Evolutionary conservation across 2,113 vertebrate species (phyloP).

Genomic region (Lasiurus cinereus): DNA sequence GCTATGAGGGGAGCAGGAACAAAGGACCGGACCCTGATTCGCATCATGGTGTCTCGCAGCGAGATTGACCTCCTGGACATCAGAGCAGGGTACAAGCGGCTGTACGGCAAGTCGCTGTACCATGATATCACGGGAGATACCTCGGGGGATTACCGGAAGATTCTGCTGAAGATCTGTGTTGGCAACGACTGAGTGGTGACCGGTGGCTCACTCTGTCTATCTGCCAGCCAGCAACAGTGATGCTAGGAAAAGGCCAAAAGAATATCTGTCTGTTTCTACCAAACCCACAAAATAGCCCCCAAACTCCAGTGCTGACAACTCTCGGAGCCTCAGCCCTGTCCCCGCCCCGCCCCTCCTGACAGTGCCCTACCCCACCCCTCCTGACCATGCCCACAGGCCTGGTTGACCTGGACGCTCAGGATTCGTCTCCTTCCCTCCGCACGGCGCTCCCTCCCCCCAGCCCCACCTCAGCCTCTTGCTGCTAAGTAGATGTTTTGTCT

Average conservation of each 20-base stretch:
- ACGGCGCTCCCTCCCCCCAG: neutral
- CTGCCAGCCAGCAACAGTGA: neutral
- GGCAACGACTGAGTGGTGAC: constrained; percentile 91
- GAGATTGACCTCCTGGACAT: constrained; percentile 97
- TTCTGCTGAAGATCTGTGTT: constrained; percentile 96
- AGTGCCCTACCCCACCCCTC: too few species aligned
- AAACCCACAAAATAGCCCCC: neutral
- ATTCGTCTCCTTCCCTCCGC: neutral
- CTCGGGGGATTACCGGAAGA: constrained; percentile 97
- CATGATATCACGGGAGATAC: constrained; percentile 94
- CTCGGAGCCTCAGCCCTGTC: neutral
- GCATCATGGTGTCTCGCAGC: constrained; percentile 96
- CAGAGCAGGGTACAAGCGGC: constrained; percentile 91
- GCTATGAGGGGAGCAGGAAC: constrained; percentile 97
- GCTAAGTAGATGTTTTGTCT: constrained; percentile 47
- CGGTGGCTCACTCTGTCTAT: neutral
- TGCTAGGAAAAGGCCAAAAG: constrained; percentile 39
- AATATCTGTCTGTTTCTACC: neutral
- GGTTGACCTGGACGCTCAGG: constrained; percentile 20
- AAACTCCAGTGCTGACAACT: neutral
- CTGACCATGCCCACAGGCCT: neutral
- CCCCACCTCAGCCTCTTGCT: constrained; percentile 1
- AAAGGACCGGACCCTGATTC: constrained; percentile 96
- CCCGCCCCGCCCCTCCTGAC: neutral
- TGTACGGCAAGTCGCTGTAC: constrained; percentile 95